Base-by-base conservation (phyloP, 2,888 invertebrate species). In the Idaea straminata region DNA sequence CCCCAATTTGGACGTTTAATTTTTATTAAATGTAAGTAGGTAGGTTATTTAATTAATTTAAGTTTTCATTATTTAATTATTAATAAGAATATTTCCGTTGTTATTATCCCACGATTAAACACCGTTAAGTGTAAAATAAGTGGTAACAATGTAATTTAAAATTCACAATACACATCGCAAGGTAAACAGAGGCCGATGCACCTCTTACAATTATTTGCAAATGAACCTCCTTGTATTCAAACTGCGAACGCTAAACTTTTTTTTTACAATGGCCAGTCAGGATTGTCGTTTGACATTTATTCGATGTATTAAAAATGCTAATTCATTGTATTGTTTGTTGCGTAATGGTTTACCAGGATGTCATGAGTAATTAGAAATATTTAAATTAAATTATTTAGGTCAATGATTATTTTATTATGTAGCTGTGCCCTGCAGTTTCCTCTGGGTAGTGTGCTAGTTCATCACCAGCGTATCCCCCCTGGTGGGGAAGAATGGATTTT, bases 151-250 rank as follows among this genome's bases (percentile, higher is more conserved):
- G 63, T 77, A 77, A 75, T 80, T 86, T 84, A 65, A 76, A 72
- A 90, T 91, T 88, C 91, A 69, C 64, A 64, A 71, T 79, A 79
- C 88, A 83, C 81, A 77, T 70, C 72, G 79, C 92, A 92, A 92
- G 92, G 92, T 92, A 88, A 92, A 76, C 72, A 16, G 80, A 80
- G 91, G 85, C 70, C 90, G 85, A 82, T 89, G 92, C 91, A 88
- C 91, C 68, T 69, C 67, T 67, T 64, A 78, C 85, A 83, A 88
- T 88, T 87, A 87, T 87, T 91, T 86, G 88, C 88, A 88, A 85
- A 87, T 88, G 5, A 76, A 72, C 67, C 77, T 62, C 75, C 79
- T 80, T 74, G 74, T 74, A 90, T 88, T 84, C 88, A 66, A 71
- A 79, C 77, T 89, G 88, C 89, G 89, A 67, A 61, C 75, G n/a